Evolutionary conservation across 2,888 invertebrate species (phyloP).

Genomic region (Unio pictorum): DNA sequence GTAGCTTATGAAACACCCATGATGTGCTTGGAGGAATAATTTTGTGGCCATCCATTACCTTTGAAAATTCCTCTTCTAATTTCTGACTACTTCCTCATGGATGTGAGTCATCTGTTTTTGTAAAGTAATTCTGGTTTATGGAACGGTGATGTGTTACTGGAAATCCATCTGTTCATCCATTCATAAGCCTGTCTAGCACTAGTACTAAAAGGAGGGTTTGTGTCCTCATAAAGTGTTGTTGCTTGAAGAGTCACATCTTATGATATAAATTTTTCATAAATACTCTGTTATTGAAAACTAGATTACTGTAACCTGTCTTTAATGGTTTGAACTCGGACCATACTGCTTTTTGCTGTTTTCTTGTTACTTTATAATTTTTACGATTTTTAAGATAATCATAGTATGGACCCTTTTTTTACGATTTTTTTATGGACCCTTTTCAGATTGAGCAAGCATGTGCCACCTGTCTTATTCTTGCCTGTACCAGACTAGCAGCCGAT

Average conservation of each 20-base stretch:
- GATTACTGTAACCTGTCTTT: too few species aligned
- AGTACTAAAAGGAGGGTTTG: too few species aligned
- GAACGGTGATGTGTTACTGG: background rate
- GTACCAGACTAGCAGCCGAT: slow-evolving; percentile 78
- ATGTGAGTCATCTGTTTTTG: background rate
- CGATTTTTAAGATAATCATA: slow-evolving; percentile 2
- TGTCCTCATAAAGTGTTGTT: too few species aligned
- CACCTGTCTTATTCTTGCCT: slow-evolving; percentile 88
- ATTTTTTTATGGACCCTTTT: slow-evolving; percentile 8
- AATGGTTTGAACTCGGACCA: background rate
- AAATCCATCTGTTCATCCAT: background rate
- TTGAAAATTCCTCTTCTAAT: too few species aligned
- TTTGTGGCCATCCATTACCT: too few species aligned
- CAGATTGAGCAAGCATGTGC: slow-evolving; percentile 89
- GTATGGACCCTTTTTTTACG: slow-evolving; percentile 8
- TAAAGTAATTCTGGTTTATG: background rate
- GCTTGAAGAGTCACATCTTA: too few species aligned
- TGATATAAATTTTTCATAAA: too few species aligned
- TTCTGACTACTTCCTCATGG: background rate
- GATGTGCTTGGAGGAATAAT: too few species aligned
- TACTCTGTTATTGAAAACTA: too few species aligned
- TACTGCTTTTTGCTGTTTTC: background rate
- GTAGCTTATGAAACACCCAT: too few species aligned
- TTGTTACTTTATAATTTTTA: background rate
- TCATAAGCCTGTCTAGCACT: too few species aligned